These are phyloP conservation scores for Cyanoramphus novaezelandiae DNA, from an alignment of 2,113 vertebrate genomes.

Conservation along the genomic window DNA sequence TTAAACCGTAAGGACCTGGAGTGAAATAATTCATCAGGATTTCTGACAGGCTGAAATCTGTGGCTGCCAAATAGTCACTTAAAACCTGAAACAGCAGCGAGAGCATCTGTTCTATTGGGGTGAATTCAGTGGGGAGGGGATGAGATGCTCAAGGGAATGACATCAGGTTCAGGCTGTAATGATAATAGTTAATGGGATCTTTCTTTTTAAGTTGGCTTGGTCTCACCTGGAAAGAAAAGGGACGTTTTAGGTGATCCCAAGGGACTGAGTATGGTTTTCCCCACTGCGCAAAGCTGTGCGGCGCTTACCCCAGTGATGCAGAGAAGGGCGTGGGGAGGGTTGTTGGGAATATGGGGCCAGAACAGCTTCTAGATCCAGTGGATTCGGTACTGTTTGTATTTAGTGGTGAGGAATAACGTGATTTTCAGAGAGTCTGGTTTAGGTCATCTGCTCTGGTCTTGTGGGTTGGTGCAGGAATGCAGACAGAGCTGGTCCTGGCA, in stretches of 20 bases:
- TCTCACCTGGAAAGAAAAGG: background rate
- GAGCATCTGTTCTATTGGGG: fast-evolving
- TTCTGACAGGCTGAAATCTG: background rate
- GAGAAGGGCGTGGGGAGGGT: background rate
- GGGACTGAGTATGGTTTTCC: background rate
- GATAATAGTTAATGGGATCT: background rate
- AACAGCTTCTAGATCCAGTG: background rate
- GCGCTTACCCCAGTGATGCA: fast-evolving
- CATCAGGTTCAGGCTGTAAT: background rate
- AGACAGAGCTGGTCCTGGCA: background rate
- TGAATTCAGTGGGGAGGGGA: background rate
- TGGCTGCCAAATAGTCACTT: background rate
- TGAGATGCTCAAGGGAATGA: background rate
- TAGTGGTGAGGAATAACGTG: fast-evolving
- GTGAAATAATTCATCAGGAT: background rate
- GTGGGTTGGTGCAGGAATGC: background rate
- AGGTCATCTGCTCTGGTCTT: background rate
- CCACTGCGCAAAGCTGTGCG: fast-evolving
- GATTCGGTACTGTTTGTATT: background rate
- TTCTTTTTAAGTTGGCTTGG: background rate
- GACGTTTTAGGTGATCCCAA: background rate
- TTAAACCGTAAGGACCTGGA: background rate
- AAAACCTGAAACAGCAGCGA: fast-evolving
- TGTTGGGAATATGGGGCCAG: background rate
- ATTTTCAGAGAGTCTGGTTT: background rate